A percentile compares a stretch with the other conserved stretches of the same genome.
These are phyloP conservation scores for Dendroctonus valens DNA, from an alignment of 1,140 invertebrate species.

Conservation along the genomic window DNA sequence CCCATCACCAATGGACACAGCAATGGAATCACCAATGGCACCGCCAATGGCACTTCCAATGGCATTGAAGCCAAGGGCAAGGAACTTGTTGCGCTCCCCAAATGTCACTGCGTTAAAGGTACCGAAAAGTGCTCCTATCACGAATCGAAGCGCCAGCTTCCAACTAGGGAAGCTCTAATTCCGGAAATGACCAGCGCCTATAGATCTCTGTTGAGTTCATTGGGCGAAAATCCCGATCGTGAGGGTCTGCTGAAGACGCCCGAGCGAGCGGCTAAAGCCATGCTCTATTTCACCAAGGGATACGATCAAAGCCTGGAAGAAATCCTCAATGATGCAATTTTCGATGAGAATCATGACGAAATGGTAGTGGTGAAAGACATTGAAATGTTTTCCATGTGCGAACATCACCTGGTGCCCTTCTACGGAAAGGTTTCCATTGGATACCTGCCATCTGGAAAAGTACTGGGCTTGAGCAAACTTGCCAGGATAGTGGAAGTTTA, in stretches of 20 bases:
- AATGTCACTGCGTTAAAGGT: slow-evolving; percentile 56
- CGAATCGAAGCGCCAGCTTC: slow-evolving; percentile 81
- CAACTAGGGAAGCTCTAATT: slow-evolving; percentile 80
- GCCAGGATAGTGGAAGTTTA: slow-evolving; percentile 94
- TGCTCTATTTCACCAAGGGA: slow-evolving; percentile 99
- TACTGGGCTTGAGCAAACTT: slow-evolving; percentile 64
- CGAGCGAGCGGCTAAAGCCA: slow-evolving; percentile 95
- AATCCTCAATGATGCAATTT: slow-evolving; percentile 95
- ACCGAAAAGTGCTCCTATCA: slow-evolving; percentile 89
- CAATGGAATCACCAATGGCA: neutral
- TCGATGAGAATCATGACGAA: slow-evolving; percentile 99
- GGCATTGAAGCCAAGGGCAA: neutral
- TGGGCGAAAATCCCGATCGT: slow-evolving; percentile 92
- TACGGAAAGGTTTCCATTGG: slow-evolving; percentile 99
- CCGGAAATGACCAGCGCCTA: slow-evolving; percentile 87
- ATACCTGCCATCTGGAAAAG: slow-evolving; percentile 96
- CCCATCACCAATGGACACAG: slow-evolving; percentile 2
- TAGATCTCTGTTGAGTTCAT: slow-evolving; percentile 68
- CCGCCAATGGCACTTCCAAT: slow-evolving; percentile 4
- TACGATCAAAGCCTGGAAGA: slow-evolving; percentile 97
- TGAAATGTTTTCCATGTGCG: slow-evolving; percentile 99
- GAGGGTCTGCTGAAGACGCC: slow-evolving; percentile 96
- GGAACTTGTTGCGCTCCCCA: slow-evolving; percentile 18
- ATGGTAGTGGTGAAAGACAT: slow-evolving; percentile 99
- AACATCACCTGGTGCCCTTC: slow-evolving; percentile 99